A percentile compares a stretch with the other conserved stretches of the same genome.
These are phyloP conservation scores for Diabrotica virgifera DNA, from an alignment of 1,140 invertebrate species.

Conservation along the genomic window DNA sequence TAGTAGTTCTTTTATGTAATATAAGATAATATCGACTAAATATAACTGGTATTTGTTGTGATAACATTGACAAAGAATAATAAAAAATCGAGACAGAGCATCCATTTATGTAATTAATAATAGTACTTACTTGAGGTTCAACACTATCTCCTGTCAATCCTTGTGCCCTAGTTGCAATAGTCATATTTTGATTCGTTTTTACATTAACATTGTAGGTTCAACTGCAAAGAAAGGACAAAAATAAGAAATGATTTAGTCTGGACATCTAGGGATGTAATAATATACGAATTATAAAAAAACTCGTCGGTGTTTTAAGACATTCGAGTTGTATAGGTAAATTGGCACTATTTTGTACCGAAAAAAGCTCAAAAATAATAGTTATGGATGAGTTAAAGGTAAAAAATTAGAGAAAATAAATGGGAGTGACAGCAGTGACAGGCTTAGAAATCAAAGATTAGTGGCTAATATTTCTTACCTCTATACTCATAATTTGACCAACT, in stretches of 20 bases:
- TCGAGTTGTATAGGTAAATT: no score
- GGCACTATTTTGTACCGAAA: no score
- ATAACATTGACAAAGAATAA: no score
- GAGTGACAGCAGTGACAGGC: constrained; percentile 40
- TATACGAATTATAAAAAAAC: no score
- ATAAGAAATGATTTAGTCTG: no score
- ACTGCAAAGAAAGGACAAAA: constrained; percentile 22
- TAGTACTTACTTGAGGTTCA: constrained; percentile 53
- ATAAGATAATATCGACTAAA: no score
- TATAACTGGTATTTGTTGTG: no score
- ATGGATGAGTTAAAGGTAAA: constrained; percentile 20
- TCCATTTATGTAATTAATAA: not conserved
- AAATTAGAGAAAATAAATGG: constrained; percentile 40
- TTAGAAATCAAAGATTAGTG: constrained; percentile 18
- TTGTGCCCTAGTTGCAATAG: constrained; percentile 62
- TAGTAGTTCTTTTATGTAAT: no score
- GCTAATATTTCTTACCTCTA: constrained; percentile 16
- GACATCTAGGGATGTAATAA: no score
- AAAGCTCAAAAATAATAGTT: no score
- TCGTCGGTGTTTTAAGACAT: no score
- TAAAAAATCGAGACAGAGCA: no score
- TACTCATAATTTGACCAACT: not conserved
- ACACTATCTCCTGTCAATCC: constrained; percentile 58
- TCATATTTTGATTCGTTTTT: constrained; percentile 50
- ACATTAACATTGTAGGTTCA: constrained; percentile 35